Evolutionary conservation across 1,140 invertebrate species (phyloP).

Genomic region (Nylanderia fulva): DNA sequence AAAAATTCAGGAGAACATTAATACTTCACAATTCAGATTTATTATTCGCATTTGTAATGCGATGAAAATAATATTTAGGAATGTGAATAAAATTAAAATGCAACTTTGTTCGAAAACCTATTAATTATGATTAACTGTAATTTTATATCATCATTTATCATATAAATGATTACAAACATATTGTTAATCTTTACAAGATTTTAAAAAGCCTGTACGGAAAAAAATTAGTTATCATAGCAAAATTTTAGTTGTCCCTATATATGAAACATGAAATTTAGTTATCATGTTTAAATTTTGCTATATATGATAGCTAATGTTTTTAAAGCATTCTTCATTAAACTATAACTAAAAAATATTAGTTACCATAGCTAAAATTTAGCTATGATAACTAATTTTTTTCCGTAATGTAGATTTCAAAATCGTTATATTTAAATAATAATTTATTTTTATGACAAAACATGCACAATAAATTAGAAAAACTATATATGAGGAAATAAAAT

Average conservation of each 20-base stretch:
- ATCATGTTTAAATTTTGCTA: too few relatives aligned
- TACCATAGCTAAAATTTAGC: too few relatives aligned
- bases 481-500: not conserved
- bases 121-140: not conserved
- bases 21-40: not conserved
- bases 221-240: too few relatives aligned
- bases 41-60: not conserved
- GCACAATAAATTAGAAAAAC: slow-evolving; percentile 28
- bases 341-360: too few relatives aligned
- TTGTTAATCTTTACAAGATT: not conserved
- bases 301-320: too few relatives aligned
- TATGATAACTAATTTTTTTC: too few relatives aligned
- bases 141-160: slow-evolving; percentile 21
- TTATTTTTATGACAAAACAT: not conserved
- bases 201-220: not conserved
- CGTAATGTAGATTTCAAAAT: not conserved
- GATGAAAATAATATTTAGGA: not conserved
- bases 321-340: too few relatives aligned
- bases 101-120: not conserved
- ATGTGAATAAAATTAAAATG: slow-evolving; percentile 23
- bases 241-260: too few relatives aligned
- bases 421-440: not conserved
- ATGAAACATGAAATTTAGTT: too few relatives aligned
- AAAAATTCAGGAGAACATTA: slow-evolving; percentile 2
- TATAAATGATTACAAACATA: not conserved